Evolutionary conservation across 2,113 vertebrate species (phyloP), one percentile per base, ranked within the genome.

Genomic region (Toxostoma redivivum): DNA sequence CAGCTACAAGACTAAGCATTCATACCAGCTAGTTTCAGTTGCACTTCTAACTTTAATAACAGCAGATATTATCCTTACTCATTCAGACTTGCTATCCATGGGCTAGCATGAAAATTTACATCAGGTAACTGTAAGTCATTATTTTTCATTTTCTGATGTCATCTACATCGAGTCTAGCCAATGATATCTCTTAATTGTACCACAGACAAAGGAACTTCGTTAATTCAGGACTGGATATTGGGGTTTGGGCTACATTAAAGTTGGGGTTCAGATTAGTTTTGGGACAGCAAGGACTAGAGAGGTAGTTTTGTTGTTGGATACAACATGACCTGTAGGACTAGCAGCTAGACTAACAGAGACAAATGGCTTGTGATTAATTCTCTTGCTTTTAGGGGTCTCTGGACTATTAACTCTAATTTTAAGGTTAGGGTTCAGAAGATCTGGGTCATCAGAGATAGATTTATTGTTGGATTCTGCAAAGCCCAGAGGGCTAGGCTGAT

Each of bases 381-480:
- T 86, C 51, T 83, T 88, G 69, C 64, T 94, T 58, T 90, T 77
- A 92, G 80, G 50, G 56, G 76, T 93, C 92, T 95, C 88, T 90
- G 91, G 94, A 72, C 90, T 88, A 94, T 94, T 96, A 95, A 95
- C 86, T 93, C 86, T 90, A 90, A 95, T 86, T 94, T 95, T 92
- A 86, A 96, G 92, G 86, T 90, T 96, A 95, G 33, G 47, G 86
- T 93, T 97, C 92, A 94, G 82, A 94, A 96, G 94, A 96, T 83
- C 64, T 74, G 35, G 95, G 86, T 96, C 92, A 93, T 88, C 86
- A 95, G 38, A 90, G 76, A 33, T 81, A 95, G 91, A 96, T 97
- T 96, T 96, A 96, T 97, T 92, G 91, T 91, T 94, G 72, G 92
- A 96, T 95, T 95, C 95, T 94, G 80, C 88, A 97, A 97, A 97